A percentile compares a stretch with the other conserved stretches of the same genome.
Conservation (phyloP, 1,140 invertebrate genomes). For the Andrena cerasifolii region DNA sequence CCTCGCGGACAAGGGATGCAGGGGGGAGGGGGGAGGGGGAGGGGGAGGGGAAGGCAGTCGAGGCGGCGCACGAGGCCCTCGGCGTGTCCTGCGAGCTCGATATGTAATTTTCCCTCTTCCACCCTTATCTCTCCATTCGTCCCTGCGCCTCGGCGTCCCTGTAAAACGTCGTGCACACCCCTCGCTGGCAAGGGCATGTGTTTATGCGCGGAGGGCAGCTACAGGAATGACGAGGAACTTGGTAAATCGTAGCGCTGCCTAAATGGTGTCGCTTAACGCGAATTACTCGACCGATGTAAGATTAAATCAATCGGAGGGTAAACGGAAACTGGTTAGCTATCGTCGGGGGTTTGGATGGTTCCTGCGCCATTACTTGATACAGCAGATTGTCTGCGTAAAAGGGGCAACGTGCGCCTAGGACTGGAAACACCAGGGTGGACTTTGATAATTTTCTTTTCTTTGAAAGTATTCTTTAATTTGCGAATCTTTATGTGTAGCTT, state of each 20-base stretch:
- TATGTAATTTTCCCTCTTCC: slow-evolving; percentile 72
- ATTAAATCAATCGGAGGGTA: not conserved
- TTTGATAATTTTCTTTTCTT: no score
- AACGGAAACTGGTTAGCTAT: no score
- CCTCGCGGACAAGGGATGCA: slow-evolving; percentile 15
- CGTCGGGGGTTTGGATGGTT: not conserved
- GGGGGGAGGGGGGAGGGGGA: slow-evolving; percentile 31
- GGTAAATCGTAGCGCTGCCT: not conserved
- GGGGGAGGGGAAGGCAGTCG: slow-evolving; percentile 32
- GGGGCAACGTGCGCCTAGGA: no score
- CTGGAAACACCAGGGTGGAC: no score
- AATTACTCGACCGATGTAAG: not conserved
- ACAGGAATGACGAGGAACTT: not conserved
- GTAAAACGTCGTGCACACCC: slow-evolving; percentile 21
- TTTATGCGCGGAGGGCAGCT: not conserved
- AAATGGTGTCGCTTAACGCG: not conserved
- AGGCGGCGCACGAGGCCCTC: slow-evolving; percentile 37
- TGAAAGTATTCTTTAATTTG: no score
- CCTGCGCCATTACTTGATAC: no score
- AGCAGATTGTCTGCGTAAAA: no score
- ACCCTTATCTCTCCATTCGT: not conserved
- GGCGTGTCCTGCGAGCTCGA: slow-evolving; percentile 55
- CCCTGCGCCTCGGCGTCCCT: not conserved
- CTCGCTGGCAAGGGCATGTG: not conserved
- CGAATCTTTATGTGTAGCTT: no score